These are phyloP conservation scores for Leucozona laternaria DNA, from an alignment of 2,888 invertebrate genomes.

Conservation along the genomic window DNA sequence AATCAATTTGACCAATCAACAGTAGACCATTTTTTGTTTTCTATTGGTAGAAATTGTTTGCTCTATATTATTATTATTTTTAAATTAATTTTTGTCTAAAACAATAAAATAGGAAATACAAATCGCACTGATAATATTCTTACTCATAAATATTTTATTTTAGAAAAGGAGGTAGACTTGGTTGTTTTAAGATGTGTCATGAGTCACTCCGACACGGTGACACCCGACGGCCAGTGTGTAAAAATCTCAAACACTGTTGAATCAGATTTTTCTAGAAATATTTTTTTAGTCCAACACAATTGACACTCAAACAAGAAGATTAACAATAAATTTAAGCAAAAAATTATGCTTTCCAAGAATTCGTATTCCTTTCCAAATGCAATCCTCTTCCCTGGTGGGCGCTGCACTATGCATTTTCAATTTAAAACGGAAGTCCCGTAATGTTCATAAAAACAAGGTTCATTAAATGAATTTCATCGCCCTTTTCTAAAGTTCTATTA, in stretches of 20 bases:
- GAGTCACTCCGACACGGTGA: no score
- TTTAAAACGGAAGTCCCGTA: not conserved
- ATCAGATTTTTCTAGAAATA: no score
- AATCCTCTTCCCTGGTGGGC: not conserved
- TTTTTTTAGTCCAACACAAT: no score
- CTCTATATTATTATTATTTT: not conserved
- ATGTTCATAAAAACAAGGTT: not conserved
- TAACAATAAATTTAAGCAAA: not conserved
- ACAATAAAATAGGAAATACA: no score
- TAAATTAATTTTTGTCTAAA: no score
- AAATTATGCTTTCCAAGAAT: not conserved
- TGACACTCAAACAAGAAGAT: not conserved
- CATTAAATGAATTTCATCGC: constrained; percentile 34
- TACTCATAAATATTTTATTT: no score
- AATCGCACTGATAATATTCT: no score
- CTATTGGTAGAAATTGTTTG: not conserved
- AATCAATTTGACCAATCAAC: not conserved
- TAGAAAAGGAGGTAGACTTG: no score
- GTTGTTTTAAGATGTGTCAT: no score
- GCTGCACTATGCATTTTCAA: not conserved
- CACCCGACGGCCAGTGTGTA: no score
- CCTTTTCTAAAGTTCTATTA: constrained; percentile 16
- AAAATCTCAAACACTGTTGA: no score
- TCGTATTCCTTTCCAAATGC: not conserved
- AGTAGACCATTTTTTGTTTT: not conserved